A percentile compares a stretch with the other conserved stretches of the same genome.
These are phyloP conservation scores for Stomorhina lunata DNA, from an alignment of 2,888 invertebrate species.

Conservation along the genomic window DNA sequence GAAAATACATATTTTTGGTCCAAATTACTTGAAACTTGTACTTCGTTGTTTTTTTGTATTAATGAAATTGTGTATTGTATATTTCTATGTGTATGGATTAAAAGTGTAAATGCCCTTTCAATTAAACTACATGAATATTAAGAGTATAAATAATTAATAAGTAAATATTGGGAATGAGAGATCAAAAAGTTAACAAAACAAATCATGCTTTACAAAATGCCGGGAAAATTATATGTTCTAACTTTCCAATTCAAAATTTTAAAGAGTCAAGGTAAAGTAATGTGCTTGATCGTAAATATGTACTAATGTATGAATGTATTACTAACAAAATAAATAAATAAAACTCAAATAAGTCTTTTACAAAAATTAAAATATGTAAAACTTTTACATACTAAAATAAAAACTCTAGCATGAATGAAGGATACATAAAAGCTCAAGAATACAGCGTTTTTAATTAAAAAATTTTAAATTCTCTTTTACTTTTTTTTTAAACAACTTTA, in stretches of 20 bases:
- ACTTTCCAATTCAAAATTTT: neutral
- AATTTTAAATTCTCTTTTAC: slow-evolving; percentile 22
- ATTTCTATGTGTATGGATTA: neutral
- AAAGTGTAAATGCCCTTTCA: slow-evolving; percentile 7
- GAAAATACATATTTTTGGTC: slow-evolving; percentile 70
- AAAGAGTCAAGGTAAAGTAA: neutral
- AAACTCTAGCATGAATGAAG: neutral
- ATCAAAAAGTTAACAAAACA: slow-evolving; percentile 20
- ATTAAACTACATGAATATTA: neutral
- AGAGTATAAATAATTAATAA: neutral
- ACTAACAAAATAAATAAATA: neutral
- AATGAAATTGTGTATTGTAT: slow-evolving; percentile 50
- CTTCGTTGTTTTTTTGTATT: slow-evolving; percentile 61
- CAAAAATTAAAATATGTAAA: neutral
- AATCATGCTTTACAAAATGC: slow-evolving; percentile 57
- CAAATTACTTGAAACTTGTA: slow-evolving; percentile 71
- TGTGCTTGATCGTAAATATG: neutral
- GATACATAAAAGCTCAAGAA: slow-evolving; percentile 7
- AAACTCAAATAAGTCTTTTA: neutral
- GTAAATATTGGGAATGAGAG: neutral
- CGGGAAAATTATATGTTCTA: neutral
- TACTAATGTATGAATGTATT: neutral
- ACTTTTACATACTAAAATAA: neutral
- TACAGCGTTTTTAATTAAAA: neutral
- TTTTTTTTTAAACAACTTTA: slow-evolving; percentile 59